A percentile compares a stretch with the other conserved stretches of the same genome.
Evolutionary conservation across 2,113 vertebrate species (phyloP).

Genomic region (Phycodurus eques): DNA sequence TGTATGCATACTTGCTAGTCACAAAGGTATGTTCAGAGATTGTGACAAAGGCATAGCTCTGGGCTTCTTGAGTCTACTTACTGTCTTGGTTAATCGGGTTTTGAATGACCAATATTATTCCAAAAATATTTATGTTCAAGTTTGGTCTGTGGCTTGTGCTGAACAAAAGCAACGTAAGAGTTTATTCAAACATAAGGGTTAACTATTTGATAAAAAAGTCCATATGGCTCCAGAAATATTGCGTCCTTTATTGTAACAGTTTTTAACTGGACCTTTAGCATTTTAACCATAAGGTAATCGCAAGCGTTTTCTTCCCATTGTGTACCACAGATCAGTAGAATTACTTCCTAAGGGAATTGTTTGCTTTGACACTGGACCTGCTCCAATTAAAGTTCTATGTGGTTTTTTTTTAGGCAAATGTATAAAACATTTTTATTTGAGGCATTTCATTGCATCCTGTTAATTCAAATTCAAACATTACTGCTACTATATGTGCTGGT

Average conservation of each 20-base stretch:
- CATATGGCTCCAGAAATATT: conserved; percentile 43
- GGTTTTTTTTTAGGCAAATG: conserved; percentile 52
- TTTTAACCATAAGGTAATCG: conserved; percentile 24
- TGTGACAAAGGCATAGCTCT: conserved; percentile 1
- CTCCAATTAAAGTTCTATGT: conserved; percentile 57
- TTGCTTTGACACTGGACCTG: conserved; percentile 62
- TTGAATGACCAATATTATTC: conserved; percentile 23
- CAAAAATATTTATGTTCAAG: conserved; percentile 5
- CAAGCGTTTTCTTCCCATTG: conserved; percentile 39
- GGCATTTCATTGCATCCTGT: conserved; percentile 48
- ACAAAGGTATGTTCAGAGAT: conserved; percentile 15
- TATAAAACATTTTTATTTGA: conserved; percentile 50
- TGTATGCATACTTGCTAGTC: conserved; percentile 12
- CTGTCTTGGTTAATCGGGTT: conserved; percentile 31
- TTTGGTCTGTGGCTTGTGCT: conserved; percentile 24
- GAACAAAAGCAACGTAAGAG: conserved; percentile 43
- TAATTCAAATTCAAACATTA: conserved; percentile 51
- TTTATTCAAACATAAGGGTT: conserved; percentile 52
- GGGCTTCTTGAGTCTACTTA: conserved; percentile 10
- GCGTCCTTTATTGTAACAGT: conserved; percentile 50
- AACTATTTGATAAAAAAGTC: conserved; percentile 62
- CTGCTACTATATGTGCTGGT: conserved; percentile 53
- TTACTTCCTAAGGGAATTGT: conserved; percentile 43
- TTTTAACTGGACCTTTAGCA: conserved; percentile 36
- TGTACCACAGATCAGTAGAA: conserved; percentile 28